Evolutionary conservation across 2,797 vertebrate species (phyloP), one percentile per base, ranked within the genome.

Genomic region (Epinephelus malabaricus): DNA sequence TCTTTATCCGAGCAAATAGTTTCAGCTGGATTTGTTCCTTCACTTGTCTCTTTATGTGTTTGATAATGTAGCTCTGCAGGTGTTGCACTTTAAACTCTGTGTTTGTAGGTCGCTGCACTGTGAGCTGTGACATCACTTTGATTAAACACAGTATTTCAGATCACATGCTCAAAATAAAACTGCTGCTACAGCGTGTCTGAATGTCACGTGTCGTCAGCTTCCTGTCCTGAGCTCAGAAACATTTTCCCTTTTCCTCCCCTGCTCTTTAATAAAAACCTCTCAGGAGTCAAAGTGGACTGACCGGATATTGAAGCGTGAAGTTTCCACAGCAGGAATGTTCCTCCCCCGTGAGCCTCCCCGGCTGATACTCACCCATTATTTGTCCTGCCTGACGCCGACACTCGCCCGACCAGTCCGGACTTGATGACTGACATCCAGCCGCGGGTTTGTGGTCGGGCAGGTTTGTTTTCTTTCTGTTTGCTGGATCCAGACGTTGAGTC

Each of bases 391-490:
- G 84, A 85, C 25, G 62, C 47, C 58, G 14, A 60, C 73, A 63
- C 82, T 82, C 25, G 49, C 49, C 60, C 43, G 43, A 82, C 88
- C 81, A 78, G 85, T 88, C 85, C 1, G 54, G 60, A 63, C 72
- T 49, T 3, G 54, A n/a, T 88, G 88, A 89, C 34, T 85, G 82
- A 85, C 84, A 12, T 40, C 40, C 40, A 54, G 81, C 38, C 0
- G 67, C 76, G 40, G 78, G 23, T 84, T 90, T 82, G 87, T 62
- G 79, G 93, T 91, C 8, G 9, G 85, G 81, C 90, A 54, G 90
- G 92, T 93, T 92, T 76, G 60, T 85, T 67, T 54, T 79, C 8
- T 76, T 69, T 49, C 27, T n/a, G 5, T 13, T 60, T 6, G 25
- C 47, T 13, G 65, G 45, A 83, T 70, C 69, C 74, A 74, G 84